Evolutionary conservation across 2,797 vertebrate species (phyloP), one percentile per base, ranked within the genome.

Genomic region (Coranthus polyacanthus): DNA sequence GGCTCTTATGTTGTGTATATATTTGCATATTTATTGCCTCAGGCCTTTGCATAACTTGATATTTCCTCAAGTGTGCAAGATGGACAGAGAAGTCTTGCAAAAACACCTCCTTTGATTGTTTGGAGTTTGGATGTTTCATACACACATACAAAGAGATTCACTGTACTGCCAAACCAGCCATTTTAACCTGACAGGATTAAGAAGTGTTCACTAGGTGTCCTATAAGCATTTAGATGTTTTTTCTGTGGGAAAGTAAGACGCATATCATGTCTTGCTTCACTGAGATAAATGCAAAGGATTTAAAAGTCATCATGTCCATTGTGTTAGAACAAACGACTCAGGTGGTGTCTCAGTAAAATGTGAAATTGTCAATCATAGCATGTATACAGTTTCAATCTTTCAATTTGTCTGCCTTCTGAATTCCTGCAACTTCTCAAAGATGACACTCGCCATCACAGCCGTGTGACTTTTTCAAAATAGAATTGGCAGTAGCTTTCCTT

Each of bases 21-120:
- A 83, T 87, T 84, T 83, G 72, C 81, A 85, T 89, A 76, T 83
- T 72, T 84, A 88, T 86, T 75, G 74, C 81, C 75, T 56, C 20
- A 63, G 68, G 72, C 72, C 26, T 64, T 58, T 74, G 46, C 55
- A 72, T 58, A 49, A 66, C 16, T 29, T 72, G 49, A 82, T 76
- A 73, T 60, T 82, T 49, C 52, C 39, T 75, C 52, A 82, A 78
- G 68, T 85, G 66, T 74, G 69, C 18, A 65, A 66, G 46, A 77
- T 22, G 56, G 70, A 79, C 75, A 79, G 20, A 34, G 43, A 64
- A 38, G 2, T 2, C 49, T 57, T 1, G 41, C 22, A 15, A 67
- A 52, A 49, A 9, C 4, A 5, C 20, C 8, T 11, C 26, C 32
- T 72, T 61, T 68, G 55, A 70, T 38, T 59, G 41, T 60, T 61